Conservation (phyloP, 2,888 invertebrate species). For the Nephrocerus scutellatus region DNA sequence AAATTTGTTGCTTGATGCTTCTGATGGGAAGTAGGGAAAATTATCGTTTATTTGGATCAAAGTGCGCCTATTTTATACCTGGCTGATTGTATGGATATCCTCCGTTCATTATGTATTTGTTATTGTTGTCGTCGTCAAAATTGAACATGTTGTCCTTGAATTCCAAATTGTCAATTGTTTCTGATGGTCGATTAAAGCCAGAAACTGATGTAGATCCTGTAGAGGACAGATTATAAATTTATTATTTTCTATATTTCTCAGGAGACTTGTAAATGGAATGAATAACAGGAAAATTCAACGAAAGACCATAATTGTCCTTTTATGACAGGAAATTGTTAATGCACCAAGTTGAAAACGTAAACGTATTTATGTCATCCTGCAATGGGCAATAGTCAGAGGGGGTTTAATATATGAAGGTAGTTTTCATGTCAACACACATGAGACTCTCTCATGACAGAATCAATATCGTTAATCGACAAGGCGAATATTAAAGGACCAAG, state of each 20-base stretch:
- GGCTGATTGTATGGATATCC: conserved; percentile 39
- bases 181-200: conserved; percentile 43
- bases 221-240: not conserved
- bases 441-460: too few species aligned
- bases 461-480: too few species aligned
- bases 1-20: conserved; percentile 39
- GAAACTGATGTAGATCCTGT: conserved; percentile 43
- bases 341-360: too few species aligned
- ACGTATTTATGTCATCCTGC: too few species aligned
- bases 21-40: conserved; percentile 36
- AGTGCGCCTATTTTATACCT: conserved; percentile 26
- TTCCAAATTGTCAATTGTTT: conserved; percentile 60
- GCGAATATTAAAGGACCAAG: too few species aligned
- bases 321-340: not conserved
- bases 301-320: not conserved
- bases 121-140: conserved; percentile 37
- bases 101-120: conserved; percentile 25
- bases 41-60: not conserved
- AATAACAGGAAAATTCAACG: conserved; percentile 2
- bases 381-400: too few species aligned
- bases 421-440: too few species aligned
- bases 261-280: conserved; percentile 1
- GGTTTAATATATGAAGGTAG: too few species aligned
- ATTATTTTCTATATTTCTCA: conserved; percentile 1
- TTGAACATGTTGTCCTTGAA: conserved; percentile 68